Base-by-base conservation (phyloP, 2,888 invertebrate species). In the Melitaea athalia region DNA sequence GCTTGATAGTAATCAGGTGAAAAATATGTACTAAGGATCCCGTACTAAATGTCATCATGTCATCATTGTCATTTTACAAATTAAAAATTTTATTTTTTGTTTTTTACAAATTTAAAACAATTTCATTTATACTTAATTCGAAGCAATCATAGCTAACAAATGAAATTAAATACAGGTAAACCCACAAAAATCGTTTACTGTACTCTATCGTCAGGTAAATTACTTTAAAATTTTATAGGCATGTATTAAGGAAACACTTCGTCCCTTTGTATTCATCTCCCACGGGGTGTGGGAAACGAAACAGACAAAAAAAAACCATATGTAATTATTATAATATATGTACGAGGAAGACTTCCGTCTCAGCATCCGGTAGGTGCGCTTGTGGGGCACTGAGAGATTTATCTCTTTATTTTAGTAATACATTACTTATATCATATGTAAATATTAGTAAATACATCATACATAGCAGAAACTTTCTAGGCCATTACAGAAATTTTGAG, bases 301-400 rank as follows among this genome's bases (percentile, higher is more conserved):
- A 81, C 84, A 86, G 31, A 17, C 12, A 43, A 47, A 67, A 84
- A 84, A 83, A 24, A n/a, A n/a, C n/a, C 78, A 78, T 77, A 66
- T 78, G 79, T 81, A 81, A 84, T 85, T 81, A 89, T 91, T 87
- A 86, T 82, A 86, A 87, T 90, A 82, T 83, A 83, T 82, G 80
- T 71, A 87, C 80, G 72, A 75, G 89, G 91, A 90, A 92, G 88
- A 89, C 88, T 89, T 90, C 87, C 89, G 82, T 74, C 73, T 75
- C 78, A 79, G 81, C 87, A 88, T 92, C 91, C 91, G 90, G 89
- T 81, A 66, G 59, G 76, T 71, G 79, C 64, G 85, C 1, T 43
- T 3, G 79, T 10, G 77, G 49, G 72, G 79, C 81, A 88, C 79
- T 55, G 73, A 68, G 81, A 49, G 17, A 17, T 38, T 43, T 17